Conservation (phyloP, 2,797 vertebrate species). For the Platalea minor region DNA sequence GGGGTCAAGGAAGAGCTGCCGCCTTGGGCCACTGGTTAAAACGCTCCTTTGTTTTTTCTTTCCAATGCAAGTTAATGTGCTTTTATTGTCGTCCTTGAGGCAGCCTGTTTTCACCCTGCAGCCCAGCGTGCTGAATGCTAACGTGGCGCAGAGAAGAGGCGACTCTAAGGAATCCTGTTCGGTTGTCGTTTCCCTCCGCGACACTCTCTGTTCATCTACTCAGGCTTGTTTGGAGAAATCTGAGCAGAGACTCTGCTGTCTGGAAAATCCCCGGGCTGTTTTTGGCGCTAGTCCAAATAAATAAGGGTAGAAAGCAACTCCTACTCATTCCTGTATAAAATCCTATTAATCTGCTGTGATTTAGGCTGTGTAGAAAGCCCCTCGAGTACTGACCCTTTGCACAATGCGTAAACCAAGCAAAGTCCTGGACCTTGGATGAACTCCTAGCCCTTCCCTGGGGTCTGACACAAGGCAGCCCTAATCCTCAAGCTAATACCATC, state of each 20-base stretch:
- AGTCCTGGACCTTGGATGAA: constrained; percentile 21
- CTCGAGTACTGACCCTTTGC: neutral
- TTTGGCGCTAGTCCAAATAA: constrained; percentile 1
- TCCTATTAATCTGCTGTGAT: neutral
- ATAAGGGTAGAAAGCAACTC: constrained; percentile 15
- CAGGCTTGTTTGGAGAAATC: neutral
- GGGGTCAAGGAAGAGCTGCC: neutral
- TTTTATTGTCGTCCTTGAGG: neutral
- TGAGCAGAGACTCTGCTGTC: neutral
- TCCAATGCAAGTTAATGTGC: neutral
- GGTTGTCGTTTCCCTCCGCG: neutral
- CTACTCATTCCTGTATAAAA: neutral
- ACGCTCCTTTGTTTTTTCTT: neutral
- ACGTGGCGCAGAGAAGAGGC: neutral
- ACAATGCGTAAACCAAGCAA: neutral
- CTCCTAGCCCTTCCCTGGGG: neutral
- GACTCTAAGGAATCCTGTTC: neutral
- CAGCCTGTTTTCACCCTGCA: neutral
- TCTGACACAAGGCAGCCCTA: neutral
- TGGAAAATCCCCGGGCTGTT: constrained; percentile 33
- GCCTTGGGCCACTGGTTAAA: neutral
- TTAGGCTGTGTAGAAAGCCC: neutral
- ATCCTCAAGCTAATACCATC: neutral
- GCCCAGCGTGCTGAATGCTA: rapidly evolving
- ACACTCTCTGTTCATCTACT: neutral